Base-by-base conservation (phyloP, 1,140 invertebrate species). In the Megalonaias nervosa region DNA sequence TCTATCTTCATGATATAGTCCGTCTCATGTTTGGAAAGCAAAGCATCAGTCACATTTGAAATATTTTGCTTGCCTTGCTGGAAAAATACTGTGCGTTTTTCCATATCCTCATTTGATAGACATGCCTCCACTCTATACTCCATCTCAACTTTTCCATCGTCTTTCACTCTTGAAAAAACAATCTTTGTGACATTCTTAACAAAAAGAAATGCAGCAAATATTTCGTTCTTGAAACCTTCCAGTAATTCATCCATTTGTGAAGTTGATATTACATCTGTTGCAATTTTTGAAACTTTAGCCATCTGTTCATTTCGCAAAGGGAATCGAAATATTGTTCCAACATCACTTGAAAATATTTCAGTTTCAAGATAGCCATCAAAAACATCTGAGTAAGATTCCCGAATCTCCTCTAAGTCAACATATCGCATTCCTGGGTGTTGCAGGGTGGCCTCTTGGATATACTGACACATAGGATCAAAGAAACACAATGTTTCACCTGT, bases 381-480 rank as follows among this genome's bases (percentile, higher is more conserved):
- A 26, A 85, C 75, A 83, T 86, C 83, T 26, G 83, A 72, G 66
- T 85, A 85, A 16, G 56, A 57, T 61, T 72, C 21, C 65, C 75
- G 77, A 14, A 87, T n/a, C 12, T 74, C 56, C 57, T 59, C 21
- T n/a, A 84, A 23, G 77, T 60, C 31, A 82, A 71, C 3, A 62
- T 65, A 14, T 75, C 26, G 26, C 26, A 26, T 26, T 26, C 26
- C 26, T 26, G 26, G 26, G 26, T 26, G 26, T 26, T 26, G 26
- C 26, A 26, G 26, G 26, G 26, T 26, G 26, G 26, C 26, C 26
- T 26, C 26, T 26, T 1, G 81, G 26, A 87, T 77, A 68, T 83
- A 83, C 26, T 74, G 82, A 64, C 81, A 84, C 61, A 85, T 77
- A 38, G 88, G 88, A 79, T 89, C 88, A 62, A 89, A 85, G 5